These are phyloP conservation scores for Drosophila trichaetosa DNA, from an alignment of 2,888 invertebrate species.

Conservation along the genomic window DNA sequence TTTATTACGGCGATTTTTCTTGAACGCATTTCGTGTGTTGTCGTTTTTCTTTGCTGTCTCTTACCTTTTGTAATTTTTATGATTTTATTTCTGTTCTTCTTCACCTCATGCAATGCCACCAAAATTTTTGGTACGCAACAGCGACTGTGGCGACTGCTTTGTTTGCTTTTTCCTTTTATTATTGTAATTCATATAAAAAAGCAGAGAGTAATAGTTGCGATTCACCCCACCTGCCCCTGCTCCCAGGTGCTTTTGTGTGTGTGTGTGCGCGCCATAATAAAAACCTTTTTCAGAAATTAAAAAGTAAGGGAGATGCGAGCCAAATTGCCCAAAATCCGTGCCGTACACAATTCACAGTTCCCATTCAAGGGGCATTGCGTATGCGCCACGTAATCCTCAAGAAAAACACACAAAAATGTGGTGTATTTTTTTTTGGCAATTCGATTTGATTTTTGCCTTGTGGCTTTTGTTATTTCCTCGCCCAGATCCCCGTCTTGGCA, in stretches of 20 bases:
- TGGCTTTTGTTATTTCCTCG: constrained; percentile 46
- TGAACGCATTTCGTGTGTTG: constrained; percentile 74
- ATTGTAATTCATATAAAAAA: constrained; percentile 74
- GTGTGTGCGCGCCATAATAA: constrained; percentile 60
- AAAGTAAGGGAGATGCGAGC: constrained; percentile 58
- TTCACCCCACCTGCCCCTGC: constrained; percentile 1
- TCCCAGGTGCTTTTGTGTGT: constrained; percentile 17
- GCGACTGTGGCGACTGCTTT: constrained; percentile 41
- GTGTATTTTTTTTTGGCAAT: constrained; percentile 17
- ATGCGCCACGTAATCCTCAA: constrained; percentile 50
- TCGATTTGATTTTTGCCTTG: constrained; percentile 68
- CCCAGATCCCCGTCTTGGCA: constrained; percentile 23
- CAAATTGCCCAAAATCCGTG: constrained; percentile 61
- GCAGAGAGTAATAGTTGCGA: constrained; percentile 41
- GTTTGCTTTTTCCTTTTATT: constrained; percentile 67
- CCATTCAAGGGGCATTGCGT: constrained; percentile 43
- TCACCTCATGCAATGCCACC: constrained; percentile 27
- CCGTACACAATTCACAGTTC: constrained; percentile 39
- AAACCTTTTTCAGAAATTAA: constrained; percentile 79
- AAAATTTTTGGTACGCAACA: constrained; percentile 33
- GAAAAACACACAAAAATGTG: constrained; percentile 5
- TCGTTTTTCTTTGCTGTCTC: constrained; percentile 67
- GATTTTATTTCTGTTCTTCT: constrained; percentile 66
- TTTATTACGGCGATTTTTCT: constrained; percentile 82
- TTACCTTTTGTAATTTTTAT: constrained; percentile 80